These are phyloP conservation scores for Ptiloglossa arizonensis DNA, from an alignment of 1,140 invertebrate genomes.

Conservation along the genomic window DNA sequence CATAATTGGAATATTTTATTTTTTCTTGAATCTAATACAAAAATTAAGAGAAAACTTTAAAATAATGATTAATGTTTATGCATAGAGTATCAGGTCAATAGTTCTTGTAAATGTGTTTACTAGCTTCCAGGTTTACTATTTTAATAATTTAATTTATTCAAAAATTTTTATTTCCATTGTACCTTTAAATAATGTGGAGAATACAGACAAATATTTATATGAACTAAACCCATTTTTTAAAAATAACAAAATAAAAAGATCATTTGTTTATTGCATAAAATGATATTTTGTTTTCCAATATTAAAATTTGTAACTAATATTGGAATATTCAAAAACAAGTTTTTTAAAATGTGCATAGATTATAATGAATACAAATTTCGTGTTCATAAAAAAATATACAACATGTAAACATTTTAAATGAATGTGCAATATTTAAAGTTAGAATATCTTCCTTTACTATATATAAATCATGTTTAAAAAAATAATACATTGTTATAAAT, in stretches of 20 bases:
- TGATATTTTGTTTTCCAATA: background rate
- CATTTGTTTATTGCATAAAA: background rate
- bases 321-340: background rate
- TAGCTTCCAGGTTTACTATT: no score
- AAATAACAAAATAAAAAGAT: background rate
- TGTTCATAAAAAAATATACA: background rate
- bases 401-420: background rate
- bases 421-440: background rate
- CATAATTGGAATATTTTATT: conserved; percentile 13
- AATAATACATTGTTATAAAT: conserved; percentile 39
- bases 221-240: background rate
- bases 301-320: conserved; percentile 4
- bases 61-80: background rate
- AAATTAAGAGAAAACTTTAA: background rate
- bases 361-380: background rate
- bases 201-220: background rate
- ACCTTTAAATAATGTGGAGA: background rate
- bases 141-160: background rate
- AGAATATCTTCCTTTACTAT: conserved; percentile 2
- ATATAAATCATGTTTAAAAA: conserved; percentile 36
- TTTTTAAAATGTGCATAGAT: background rate
- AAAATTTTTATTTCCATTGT: background rate
- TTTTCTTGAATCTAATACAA: background rate
- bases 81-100: background rate
- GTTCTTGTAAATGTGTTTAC: background rate